Percentiles rank a stretch among this genome's conserved stretches.
phyloP scores from a whole-genome alignment of 2,113 vertebrate genomes.

The Hystrix cristata region DNA sequence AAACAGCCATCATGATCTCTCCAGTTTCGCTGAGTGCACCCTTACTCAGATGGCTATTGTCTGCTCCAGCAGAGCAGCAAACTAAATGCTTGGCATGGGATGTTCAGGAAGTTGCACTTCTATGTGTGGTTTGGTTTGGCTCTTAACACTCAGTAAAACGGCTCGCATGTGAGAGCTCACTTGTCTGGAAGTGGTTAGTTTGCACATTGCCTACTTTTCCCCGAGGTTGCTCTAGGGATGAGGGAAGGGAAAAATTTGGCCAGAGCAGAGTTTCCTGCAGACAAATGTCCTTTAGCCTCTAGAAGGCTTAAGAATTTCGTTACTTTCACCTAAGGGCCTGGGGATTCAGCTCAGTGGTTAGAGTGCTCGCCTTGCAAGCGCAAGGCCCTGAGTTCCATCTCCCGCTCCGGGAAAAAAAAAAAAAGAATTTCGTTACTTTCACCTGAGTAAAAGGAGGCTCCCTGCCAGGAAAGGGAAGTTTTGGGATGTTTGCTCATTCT shows the following conservation, averaged over 20 bases:
- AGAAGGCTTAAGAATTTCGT: neutral
- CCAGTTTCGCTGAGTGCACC: neutral
- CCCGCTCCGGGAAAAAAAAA: too few relatives aligned
- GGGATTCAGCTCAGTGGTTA: too few relatives aligned
- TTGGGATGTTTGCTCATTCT: neutral
- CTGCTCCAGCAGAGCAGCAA: constrained; percentile 26
- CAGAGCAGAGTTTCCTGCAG: constrained; percentile 30
- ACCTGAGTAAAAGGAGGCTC: constrained; percentile 39
- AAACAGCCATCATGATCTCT: neutral
- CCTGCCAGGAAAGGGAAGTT: neutral
- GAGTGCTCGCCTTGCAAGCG: too few relatives aligned
- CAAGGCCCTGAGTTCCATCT: too few relatives aligned
- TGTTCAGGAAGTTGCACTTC: constrained; percentile 65
- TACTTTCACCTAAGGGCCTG: constrained; percentile 3
- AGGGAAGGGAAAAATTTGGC: neutral
- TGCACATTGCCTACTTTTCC: constrained; percentile 46
- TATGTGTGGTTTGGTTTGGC: constrained; percentile 67
- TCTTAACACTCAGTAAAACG: constrained; percentile 27
- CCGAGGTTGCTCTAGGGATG: neutral
- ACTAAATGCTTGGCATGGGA: constrained; percentile 1
- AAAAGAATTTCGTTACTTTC: neutral
- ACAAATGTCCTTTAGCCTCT: constrained; percentile 22
- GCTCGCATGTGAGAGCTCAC: constrained; percentile 55
- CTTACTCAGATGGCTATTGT: constrained; percentile 19
- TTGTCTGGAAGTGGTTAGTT: constrained; percentile 66